phyloP scores from a whole-genome alignment of 2,113 vertebrate genomes.

The Brienomyrus brachyistius region DNA sequence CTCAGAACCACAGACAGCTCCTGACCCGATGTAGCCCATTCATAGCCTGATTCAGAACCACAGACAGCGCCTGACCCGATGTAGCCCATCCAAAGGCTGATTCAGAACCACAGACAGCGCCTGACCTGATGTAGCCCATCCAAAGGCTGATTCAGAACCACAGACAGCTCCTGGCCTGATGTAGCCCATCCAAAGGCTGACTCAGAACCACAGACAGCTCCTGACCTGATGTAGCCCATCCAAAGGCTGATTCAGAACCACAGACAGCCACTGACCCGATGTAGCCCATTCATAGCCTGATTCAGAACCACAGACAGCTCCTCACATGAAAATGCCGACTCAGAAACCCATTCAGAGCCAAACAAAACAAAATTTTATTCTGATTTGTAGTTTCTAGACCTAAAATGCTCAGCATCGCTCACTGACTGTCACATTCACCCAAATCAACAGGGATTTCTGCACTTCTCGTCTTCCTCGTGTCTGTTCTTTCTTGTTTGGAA shows the following conservation, averaged over 20 bases:
- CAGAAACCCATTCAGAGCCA: background rate
- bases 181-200: too few species aligned
- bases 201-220: background rate
- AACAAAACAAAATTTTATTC: too few species aligned
- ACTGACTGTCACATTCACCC: background rate
- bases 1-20: background rate
- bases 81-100: background rate
- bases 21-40: background rate
- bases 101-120: background rate
- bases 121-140: background rate
- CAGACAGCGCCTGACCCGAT: background rate
- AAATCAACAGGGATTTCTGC: background rate
- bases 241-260: background rate
- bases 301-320: background rate
- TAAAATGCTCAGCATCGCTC: background rate
- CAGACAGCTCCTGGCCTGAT: too few species aligned
- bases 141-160: background rate
- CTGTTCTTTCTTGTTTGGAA: background rate
- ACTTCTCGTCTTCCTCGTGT: background rate
- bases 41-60: background rate
- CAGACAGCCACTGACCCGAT: background rate
- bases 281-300: background rate
- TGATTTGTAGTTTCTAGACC: too few species aligned
- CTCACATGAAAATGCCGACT: too few species aligned
- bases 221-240: too few species aligned